Evolutionary conservation across 2,113 vertebrate genomes (phyloP), one percentile per base, ranked within the genome.

Genomic region (Coptodon rendalli): DNA sequence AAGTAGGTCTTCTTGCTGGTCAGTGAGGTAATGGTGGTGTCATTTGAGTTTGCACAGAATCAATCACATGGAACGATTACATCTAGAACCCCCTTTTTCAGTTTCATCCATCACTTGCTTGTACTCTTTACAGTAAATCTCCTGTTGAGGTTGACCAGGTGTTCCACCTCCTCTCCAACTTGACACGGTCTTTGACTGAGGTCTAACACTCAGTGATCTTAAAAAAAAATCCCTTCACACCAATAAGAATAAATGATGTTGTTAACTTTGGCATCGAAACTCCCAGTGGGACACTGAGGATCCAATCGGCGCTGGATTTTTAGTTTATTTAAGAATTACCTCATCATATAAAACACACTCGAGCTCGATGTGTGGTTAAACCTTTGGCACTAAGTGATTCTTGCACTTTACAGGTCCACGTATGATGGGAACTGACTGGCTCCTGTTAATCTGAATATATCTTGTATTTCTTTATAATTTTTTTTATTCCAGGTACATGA

Each of bases 201-300:
- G 57, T 78, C 81, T 71, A 63, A 87, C 80, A 56, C 68, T 57
- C 48, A 29, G 34, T 24, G 61, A 83, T 90, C 83, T 85, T 92
- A 82, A 93, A 79, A 24, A 22, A 66, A 59, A 83, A 86, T 90
- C 87, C 86, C 90, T 43, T 86, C 84, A 83, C 83, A 89, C 82
- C 52, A 78, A 80, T 89, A 83, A 89, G 54, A 80, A 34, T 27
- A 4, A 91, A 66, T 86, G 50, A 31, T 53, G 78, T 89, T 87
- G 79, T 92, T 92, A 89, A 89, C 83, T 85, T 91, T 89, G 89
- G 89, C 89, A 61, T 93, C 43, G 31, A 84, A 89, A 86, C 24
- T 45, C 89, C 84, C 52, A 19, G 7, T 22, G 88, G 56, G 88
- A 27, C 63, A 17, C 54, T 17, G 53, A 73, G 9, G 5, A 84